phyloP scores from a whole-genome alignment of 2,888 invertebrate genomes.

The Steromphala cineraria region DNA sequence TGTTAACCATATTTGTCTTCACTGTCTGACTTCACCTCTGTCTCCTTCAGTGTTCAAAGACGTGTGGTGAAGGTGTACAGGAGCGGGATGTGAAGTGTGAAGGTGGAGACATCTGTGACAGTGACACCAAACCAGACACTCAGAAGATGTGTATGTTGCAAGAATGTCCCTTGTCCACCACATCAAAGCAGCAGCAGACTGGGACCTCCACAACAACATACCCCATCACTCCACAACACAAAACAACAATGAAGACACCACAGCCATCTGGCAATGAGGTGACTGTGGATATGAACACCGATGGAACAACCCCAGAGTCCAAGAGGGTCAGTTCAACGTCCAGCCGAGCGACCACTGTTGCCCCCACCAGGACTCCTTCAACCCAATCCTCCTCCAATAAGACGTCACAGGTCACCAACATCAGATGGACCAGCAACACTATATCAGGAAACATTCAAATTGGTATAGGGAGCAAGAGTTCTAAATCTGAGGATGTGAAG shows the following conservation, averaged over 20 bases:
- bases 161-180: conserved; percentile 43
- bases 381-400: neutral
- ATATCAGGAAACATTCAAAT: neutral
- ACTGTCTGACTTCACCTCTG: too few relatives aligned
- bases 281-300: neutral
- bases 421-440: neutral
- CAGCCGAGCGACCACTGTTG: neutral
- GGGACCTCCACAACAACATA: neutral
- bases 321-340: too few relatives aligned
- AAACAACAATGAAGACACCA: too few relatives aligned
- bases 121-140: conserved; percentile 49
- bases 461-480: neutral
- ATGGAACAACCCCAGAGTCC: neutral
- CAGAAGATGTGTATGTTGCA: conserved; percentile 48
- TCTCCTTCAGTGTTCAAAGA: conserved; percentile 64
- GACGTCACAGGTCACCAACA: neutral
- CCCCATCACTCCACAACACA: too few relatives aligned
- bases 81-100: conserved; percentile 73
- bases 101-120: conserved; percentile 58
- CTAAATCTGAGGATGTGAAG: neutral
- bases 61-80: conserved; percentile 75
- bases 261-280: neutral
- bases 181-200: neutral
- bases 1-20: too few relatives aligned
- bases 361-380: neutral